Evolutionary conservation across 2,113 vertebrate species (phyloP).

Genomic region (Chelonoidis abingdonii): DNA sequence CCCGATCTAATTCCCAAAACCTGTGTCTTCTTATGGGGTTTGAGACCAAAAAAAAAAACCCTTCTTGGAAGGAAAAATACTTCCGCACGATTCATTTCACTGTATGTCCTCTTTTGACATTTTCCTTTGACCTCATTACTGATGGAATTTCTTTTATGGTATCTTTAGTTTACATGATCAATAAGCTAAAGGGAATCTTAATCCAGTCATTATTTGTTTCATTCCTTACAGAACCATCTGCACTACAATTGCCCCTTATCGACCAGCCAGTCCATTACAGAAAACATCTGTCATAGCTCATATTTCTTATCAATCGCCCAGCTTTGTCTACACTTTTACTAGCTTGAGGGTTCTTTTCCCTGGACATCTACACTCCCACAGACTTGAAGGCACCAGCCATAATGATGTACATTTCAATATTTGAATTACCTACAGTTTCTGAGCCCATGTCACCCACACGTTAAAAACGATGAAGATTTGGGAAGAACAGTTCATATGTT

Average conservation of each 20-base stretch:
- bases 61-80: not conserved
- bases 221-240: not conserved
- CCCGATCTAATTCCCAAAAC: no score
- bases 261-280: not conserved
- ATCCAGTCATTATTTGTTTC: not conserved
- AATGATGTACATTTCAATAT: not conserved
- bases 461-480: not conserved
- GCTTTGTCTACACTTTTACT: not conserved
- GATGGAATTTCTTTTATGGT: not conserved
- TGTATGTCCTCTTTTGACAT: not conserved
- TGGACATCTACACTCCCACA: not conserved
- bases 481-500: not conserved
- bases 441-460: not conserved
- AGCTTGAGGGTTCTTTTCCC: not conserved
- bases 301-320: not conserved
- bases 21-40: not conserved
- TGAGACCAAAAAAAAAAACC: not conserved
- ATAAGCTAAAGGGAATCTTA: not conserved
- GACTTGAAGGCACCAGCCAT: not conserved
- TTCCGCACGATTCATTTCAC: not conserved
- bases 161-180: not conserved
- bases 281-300: not conserved
- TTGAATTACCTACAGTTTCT: not conserved
- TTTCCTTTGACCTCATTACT: not conserved
- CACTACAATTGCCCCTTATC: not conserved